A percentile compares a stretch with the other conserved stretches of the same genome.
phyloP scores from a whole-genome alignment of 2,797 vertebrate genomes.

The Tadarida brasiliensis region DNA sequence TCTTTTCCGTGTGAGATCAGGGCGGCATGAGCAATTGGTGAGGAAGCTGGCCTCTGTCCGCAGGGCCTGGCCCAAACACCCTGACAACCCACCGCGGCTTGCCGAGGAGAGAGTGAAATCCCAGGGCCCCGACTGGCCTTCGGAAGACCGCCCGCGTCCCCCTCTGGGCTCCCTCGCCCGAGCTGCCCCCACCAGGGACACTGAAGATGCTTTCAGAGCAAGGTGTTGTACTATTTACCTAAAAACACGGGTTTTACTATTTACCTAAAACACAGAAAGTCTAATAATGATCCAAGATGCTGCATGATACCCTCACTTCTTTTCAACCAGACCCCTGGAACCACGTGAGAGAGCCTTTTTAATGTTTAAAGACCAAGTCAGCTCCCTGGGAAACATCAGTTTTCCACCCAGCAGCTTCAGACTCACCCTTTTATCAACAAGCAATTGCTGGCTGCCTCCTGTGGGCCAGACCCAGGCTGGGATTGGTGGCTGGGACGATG shows the following conservation, averaged over 20 bases:
- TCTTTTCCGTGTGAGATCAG: background rate
- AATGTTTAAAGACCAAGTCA: conserved; percentile 17
- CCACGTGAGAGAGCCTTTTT: background rate
- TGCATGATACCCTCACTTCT: conserved; percentile 47
- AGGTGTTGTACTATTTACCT: conserved; percentile 67
- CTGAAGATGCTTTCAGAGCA: conserved; percentile 73
- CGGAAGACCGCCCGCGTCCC: background rate
- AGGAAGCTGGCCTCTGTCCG: conserved; percentile 47
- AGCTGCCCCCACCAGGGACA: conserved; percentile 53
- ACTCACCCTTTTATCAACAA: background rate
- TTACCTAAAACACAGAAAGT: conserved; percentile 81
- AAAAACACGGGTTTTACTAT: conserved; percentile 80
- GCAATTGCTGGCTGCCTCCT: background rate
- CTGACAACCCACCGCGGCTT: conserved; percentile 44
- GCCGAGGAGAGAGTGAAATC: conserved; percentile 66
- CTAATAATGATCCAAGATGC: conserved; percentile 69
- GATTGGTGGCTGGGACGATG: background rate
- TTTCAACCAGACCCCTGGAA: background rate
- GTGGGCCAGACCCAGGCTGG: background rate
- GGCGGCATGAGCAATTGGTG: background rate
- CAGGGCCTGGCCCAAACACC: background rate
- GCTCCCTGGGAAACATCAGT: background rate
- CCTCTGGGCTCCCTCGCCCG: conserved; percentile 19
- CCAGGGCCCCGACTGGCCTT: conserved; percentile 3
- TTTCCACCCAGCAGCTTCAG: background rate